These are phyloP conservation scores for Oikopleura vanhoeffeni DNA, from an alignment of 23 tunicate genomes.

Conservation along the genomic window DNA sequence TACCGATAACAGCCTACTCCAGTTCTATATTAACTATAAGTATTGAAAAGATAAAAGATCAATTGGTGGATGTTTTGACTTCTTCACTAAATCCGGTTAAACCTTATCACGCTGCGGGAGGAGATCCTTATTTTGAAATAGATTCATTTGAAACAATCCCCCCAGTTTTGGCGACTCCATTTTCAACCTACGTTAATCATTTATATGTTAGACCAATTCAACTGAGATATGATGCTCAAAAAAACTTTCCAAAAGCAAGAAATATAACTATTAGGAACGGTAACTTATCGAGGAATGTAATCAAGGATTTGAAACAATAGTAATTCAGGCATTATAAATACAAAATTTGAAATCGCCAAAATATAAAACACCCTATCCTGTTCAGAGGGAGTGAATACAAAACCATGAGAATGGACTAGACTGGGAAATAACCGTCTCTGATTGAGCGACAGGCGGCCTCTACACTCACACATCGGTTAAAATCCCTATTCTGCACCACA, in stretches of 20 bases:
- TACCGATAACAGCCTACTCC: too few relatives aligned
- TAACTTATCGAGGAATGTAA: too few relatives aligned
- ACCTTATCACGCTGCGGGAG: conserved; percentile 9
- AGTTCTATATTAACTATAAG: background rate
- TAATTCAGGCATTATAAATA: too few relatives aligned
- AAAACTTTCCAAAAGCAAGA: conserved; percentile 9
- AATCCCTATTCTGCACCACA: too few relatives aligned
- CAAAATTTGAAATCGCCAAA: too few relatives aligned
- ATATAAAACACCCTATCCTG: too few relatives aligned
- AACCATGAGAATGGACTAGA: too few relatives aligned
- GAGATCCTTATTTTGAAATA: conserved; percentile 4
- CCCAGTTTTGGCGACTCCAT: background rate
- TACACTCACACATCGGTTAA: too few relatives aligned
- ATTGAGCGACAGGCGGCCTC: too few relatives aligned
- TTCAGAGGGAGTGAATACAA: too few relatives aligned
- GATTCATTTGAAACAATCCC: background rate
- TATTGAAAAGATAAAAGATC: background rate
- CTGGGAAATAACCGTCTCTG: too few relatives aligned
- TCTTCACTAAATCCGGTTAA: background rate
- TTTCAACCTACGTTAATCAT: background rate
- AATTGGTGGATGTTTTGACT: background rate
- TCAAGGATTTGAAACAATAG: too few relatives aligned
- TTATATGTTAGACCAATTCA: background rate
- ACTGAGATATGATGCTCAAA: background rate
- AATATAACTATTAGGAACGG: conserved; percentile 5